These are phyloP conservation scores for Drosophila cracens DNA, from an alignment of 2,888 invertebrate genomes.

Conservation along the genomic window DNA sequence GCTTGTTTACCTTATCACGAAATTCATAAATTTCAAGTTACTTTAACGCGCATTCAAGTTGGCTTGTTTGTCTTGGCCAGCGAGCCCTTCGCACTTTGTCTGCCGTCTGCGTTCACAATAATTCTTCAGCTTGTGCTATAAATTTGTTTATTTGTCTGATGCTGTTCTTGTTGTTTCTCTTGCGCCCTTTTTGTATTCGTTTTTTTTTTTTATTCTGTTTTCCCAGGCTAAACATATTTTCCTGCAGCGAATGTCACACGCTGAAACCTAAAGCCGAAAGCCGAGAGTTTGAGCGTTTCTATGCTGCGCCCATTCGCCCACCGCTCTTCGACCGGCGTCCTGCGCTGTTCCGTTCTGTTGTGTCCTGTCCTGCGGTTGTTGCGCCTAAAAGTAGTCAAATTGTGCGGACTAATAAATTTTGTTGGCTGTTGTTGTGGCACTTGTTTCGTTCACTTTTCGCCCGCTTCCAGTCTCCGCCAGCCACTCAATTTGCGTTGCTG, in stretches of 20 bases:
- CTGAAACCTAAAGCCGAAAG: slow-evolving; percentile 55
- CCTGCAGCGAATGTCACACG: slow-evolving; percentile 52
- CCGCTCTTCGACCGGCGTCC: slow-evolving; percentile 21
- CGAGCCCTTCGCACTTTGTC: slow-evolving; percentile 1
- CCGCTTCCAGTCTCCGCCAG: slow-evolving; percentile 41
- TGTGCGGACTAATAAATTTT: slow-evolving; percentile 79
- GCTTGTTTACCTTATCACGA: slow-evolving; percentile 78
- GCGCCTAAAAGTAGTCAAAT: slow-evolving; percentile 80
- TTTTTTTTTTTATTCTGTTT: slow-evolving; percentile 26
- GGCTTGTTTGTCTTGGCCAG: slow-evolving; percentile 63
- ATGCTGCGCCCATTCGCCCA: slow-evolving; percentile 27
- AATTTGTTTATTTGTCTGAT: slow-evolving; percentile 76
- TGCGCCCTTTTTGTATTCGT: slow-evolving; percentile 49
- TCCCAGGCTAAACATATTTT: slow-evolving; percentile 71
- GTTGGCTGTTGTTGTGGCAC: slow-evolving; percentile 77
- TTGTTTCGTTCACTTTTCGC: slow-evolving; percentile 65
- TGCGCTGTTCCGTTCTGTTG: slow-evolving; percentile 20
- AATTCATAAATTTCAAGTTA: slow-evolving; percentile 80
- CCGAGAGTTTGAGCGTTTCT: slow-evolving; percentile 41
- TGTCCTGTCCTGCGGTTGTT: slow-evolving; percentile 75
- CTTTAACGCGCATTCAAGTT: slow-evolving; percentile 71
- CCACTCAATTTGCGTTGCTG: slow-evolving; percentile 76
- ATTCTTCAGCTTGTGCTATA: slow-evolving; percentile 78
- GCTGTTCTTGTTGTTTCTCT: slow-evolving; percentile 35
- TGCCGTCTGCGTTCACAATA: slow-evolving; percentile 60